Base-by-base conservation (phyloP, 2,888 invertebrate species). In the Drosophila conformis region DNA sequence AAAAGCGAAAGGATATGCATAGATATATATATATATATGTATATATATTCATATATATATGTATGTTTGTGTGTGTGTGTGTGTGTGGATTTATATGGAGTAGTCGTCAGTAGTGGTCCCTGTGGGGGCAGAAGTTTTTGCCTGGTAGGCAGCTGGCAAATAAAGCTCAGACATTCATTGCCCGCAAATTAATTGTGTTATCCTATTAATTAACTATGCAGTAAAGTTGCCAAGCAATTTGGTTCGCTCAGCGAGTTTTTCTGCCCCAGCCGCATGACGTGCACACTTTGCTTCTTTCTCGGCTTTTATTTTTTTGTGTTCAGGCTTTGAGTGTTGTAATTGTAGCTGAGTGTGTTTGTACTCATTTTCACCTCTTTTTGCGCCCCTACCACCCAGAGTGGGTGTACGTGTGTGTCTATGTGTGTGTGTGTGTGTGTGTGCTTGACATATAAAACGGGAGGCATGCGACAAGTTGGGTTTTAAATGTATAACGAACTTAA, bases 141-240 rank as follows among this genome's bases (percentile, higher is more conserved):
- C 66, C 59, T 31, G 53, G 62, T 62, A 49, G 67, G 58, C 72
- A 46, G 68, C 79, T 70, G 76, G 86, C 77, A 90, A 89, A 90
- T 89, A 90, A 89, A 90, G 84, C 90, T 87, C 89, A 89, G 90
- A 90, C 91, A 90, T 91, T 90, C 89, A 91, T 90, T 90, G 91
- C 90, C 91, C 91, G 87, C 91, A 91, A 90, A 90, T 90, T 90
- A 90, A 90, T 91, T 90, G 91, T 90, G 88, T 91, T 91, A 90
- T 90, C 87, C 90, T 87, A 91, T 90, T 90, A 90, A 90, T 90
- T 90, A 90, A 91, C 90, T 90, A 87, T 89, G 88, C 88, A 90
- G 85, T 83, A 88, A 86, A 83, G 87, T 84, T 88, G 77, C 81
- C 87, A 76, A 73, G 82, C 87, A 88, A 88, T 86, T 85, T 83